Evolutionary conservation across 2,888 invertebrate species (phyloP), one percentile per base, ranked within the genome.

Genomic region (Drosophila neotestacea): DNA sequence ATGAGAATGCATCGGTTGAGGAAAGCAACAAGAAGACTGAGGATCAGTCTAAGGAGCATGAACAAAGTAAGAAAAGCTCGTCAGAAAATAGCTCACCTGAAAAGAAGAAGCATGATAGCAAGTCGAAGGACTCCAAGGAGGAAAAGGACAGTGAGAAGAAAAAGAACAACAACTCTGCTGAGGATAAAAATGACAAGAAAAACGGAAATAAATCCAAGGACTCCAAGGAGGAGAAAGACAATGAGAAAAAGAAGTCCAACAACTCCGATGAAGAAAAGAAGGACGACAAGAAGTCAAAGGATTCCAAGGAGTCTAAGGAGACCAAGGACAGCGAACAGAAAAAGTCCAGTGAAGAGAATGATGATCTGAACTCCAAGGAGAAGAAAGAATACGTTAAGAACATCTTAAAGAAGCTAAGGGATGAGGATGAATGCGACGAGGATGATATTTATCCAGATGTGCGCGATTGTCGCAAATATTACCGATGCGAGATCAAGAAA

Each of bases 361-460:
- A 77, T 28, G 63, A 81, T 16, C 66, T 58, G 1, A 77, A 34
- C 64, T 85, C 81, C 27, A 81, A 80, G 48, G 85, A 90, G 11
- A 83, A 77, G 42, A 83, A 78, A 39, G 63, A 86, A 30, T 67
- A 71, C 16, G 68, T 89, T 1, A 91, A 90, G 70, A 70, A 81
- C 10, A 73, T 91, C 4, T 28, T 77, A 4, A 89, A 91, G 67
- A 81, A 86, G 54, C 69, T 90, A 0, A 88, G 77, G 42, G 75
- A 81, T 7, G 78, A 80, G 4, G 68, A 75, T 4, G 72, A 86
- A 28, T 91, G 91, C 60, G 77, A 86, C 10, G 80, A 90, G 55
- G 84, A 86, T 13, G 90, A 90, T 16, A 38, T 80, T 5, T 81
- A 79, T 55, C 86, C 91, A 4, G 91, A 91, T 80, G 78, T 85